Conservation (phyloP, 2,888 invertebrate genomes). For the Hipparchia sbordonii region DNA sequence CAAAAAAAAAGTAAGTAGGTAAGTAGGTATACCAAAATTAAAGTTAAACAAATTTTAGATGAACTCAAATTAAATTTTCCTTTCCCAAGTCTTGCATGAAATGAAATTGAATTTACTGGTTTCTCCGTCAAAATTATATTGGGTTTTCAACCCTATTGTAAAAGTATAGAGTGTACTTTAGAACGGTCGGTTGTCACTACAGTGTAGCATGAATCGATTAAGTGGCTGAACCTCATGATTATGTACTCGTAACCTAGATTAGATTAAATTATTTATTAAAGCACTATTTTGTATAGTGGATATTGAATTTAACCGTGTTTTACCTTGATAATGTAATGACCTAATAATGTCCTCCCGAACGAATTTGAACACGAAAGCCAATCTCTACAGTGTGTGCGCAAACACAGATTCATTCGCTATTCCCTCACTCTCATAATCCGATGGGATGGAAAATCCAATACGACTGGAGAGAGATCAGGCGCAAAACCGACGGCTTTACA, state of each 20-base stretch:
- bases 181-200: constrained; percentile 8
- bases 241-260: constrained; percentile 35
- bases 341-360: no score
- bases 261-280: constrained; percentile 33
- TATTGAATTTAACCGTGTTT: constrained; percentile 20
- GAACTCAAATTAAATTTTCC: constrained; percentile 34
- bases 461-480: no score
- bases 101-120: constrained; percentile 34
- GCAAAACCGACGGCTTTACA: no score
- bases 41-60: constrained; percentile 32
- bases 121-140: constrained; percentile 7
- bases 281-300: constrained; percentile 30
- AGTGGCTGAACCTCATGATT: constrained; percentile 36
- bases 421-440: no score
- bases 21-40: constrained; percentile 21
- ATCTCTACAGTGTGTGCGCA: no score
- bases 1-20: background rate
- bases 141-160: constrained; percentile 14
- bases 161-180: constrained; percentile 15
- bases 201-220: constrained; percentile 39
- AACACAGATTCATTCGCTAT: no score
- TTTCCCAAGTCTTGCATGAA: constrained; percentile 33
- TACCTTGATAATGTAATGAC: background rate
- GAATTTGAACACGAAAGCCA: no score
- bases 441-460: no score